phyloP scores from a whole-genome alignment of 2,888 invertebrate genomes.

The Trissonchulus latispiculum region DNA sequence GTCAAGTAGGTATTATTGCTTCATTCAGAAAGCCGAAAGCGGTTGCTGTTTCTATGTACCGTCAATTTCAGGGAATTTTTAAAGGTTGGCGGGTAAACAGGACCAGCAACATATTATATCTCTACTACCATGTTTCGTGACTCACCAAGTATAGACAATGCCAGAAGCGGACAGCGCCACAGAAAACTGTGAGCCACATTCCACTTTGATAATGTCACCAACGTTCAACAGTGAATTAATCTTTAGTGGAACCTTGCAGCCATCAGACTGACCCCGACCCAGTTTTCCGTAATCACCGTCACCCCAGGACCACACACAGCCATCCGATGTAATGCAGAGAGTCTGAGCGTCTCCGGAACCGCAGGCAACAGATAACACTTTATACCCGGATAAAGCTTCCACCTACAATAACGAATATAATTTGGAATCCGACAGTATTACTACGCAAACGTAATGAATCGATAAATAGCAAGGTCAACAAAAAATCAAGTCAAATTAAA shows the following conservation, averaged over 20 bases:
- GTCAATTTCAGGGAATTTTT: no score
- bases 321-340: conserved; percentile 80
- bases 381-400: conserved; percentile 54
- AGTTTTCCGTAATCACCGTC: conserved; percentile 92
- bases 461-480: no score
- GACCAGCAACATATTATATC: no score
- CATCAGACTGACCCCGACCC: conserved; percentile 82
- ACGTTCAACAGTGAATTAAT: conserved; percentile 76
- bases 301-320: conserved; percentile 94
- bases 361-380: conserved; percentile 58
- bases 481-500: no score
- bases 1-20: no score
- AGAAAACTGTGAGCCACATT: conserved; percentile 93
- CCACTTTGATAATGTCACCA: conserved; percentile 59
- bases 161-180: conserved; percentile 88
- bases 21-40: no score
- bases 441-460: no score
- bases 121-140: no score
- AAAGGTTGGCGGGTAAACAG: no score
- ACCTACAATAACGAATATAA: no score
- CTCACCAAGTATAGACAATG: conserved; percentile 85
- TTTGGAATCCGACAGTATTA: no score
- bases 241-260: conserved; percentile 80
- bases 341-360: conserved; percentile 95
- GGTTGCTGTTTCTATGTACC: no score